These are phyloP conservation scores for Actenoides hombroni DNA, from an alignment of 2,113 vertebrate genomes.

Conservation along the genomic window DNA sequence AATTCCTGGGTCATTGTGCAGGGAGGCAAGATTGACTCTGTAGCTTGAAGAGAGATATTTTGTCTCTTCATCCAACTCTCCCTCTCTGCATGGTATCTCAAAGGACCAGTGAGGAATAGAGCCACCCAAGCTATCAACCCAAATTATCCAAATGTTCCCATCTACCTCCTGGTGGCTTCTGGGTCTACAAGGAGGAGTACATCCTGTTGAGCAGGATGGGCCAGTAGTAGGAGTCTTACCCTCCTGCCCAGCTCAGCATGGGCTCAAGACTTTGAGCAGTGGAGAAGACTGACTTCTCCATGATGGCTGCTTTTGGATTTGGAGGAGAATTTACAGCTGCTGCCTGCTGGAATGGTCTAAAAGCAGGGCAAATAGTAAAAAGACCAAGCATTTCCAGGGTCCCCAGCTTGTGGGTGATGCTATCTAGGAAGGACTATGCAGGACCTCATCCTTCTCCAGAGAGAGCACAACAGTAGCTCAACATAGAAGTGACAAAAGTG, in stretches of 20 bases:
- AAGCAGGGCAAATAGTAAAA: neutral
- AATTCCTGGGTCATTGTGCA: neutral
- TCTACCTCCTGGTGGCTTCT: neutral
- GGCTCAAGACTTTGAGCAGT: neutral
- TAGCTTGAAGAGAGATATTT: neutral
- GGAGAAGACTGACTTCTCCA: neutral
- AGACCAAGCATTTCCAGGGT: neutral
- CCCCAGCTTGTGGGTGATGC: neutral
- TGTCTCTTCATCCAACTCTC: neutral
- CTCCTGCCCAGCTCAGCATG: neutral
- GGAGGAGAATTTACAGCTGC: neutral
- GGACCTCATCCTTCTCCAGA: neutral
- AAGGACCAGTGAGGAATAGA: neutral
- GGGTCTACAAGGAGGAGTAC: neutral
- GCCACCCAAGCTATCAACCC: neutral
- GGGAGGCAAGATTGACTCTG: neutral
- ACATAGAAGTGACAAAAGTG: too few species aligned
- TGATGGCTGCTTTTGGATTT: neutral
- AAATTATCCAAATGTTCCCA: neutral
- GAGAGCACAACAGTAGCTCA: fast-evolving
- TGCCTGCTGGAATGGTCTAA: neutral
- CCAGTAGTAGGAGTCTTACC: neutral
- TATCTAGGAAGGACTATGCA: neutral
- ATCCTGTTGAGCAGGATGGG: neutral
- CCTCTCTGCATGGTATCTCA: neutral